Evolutionary conservation across 2,113 vertebrate genomes (phyloP), one percentile per base, ranked within the genome.

Genomic region (Pelecanus crispus): DNA sequence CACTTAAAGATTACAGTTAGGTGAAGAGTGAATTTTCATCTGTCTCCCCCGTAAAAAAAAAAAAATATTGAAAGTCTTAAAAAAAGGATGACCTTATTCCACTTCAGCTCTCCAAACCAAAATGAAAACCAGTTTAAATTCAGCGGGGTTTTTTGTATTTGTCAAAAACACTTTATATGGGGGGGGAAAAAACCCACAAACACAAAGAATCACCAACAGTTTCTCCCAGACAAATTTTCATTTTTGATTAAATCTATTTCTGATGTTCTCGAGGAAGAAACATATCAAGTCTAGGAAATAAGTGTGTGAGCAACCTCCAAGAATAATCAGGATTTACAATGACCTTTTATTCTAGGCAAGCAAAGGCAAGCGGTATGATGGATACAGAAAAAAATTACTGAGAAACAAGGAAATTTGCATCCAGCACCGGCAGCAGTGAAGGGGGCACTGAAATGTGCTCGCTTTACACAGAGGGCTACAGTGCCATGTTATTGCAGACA

Each of bases 321-420:
- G 83, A 94, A 78, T 83, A 96, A 94, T 90, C 92, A 90, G 72
- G 90, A 92, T 88, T 94, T 73, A 66, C 63, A 71, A 55, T 67
- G 90, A 94, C 61, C 88, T 96, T 94, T 96, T 74, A 92, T 72
- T 91, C 56, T n/a, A 94, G 80, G 86, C 95, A 83, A 94, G 90
- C 58, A 91, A 95, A 67, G 59, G 94, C 83, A 94, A 92, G 81
- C 0, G 0, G 22, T 62, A 11, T 44, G 67, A 92, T 71, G 82
- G 61, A 83, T 74, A 52, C 29, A 66, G 72, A 50, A 82, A 49
- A 85, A 86, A 49, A 88, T 42, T 83, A 90, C 38, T 63, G 63
- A 90, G 61, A 83, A 93, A 71, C 63, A 95, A 88, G 82, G 75
- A 86, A 90, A 92, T 95, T 72, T 96, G 89, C 77, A 95, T 92